Base-by-base conservation (phyloP, 2,797 vertebrate genomes). In the Sciurus carolinensis region DNA sequence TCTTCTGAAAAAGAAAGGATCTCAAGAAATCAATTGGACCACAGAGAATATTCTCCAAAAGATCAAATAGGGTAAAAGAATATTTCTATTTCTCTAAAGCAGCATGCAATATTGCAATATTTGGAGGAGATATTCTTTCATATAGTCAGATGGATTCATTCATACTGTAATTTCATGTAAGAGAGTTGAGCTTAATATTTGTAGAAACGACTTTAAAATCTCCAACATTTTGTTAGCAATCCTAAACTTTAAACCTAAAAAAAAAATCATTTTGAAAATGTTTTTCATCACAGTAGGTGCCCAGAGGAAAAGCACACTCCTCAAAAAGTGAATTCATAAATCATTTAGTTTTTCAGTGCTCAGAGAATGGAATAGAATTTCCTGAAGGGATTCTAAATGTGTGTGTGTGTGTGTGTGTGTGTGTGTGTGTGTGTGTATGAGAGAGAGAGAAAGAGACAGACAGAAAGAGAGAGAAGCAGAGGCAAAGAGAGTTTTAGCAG, bases 11-110 rank as follows among this genome's bases (percentile, higher is more conserved):
- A 94, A 96, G 92, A 94, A 93, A 96, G n/a, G 73, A 94, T 94
- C 62, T 66, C 97, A 82, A 97, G 89, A 98, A 97, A 98, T 98
- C 97, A 97, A 98, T 97, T 97, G 97, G 75, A 36, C 95, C 81
- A 93, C 3, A 87, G 94, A 98, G 97, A 98, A 95, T 97, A 96
- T 86, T 92, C 10, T 93, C 91, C 44, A 82, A 81, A 80, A 42
- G 5, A 95, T 95, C 86, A 97, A 88, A 97, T 73, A 90, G 52
- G 69, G 6, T 2, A 95, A 96, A 97, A 50, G 28, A 54, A 73
- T 73, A 12, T 76, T 96, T 97, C 97, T 96, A 15, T 86, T 94
- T 89, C 66, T 87, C 7, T n/a, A 93, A 91, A 93, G 84, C 81
- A 80, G 7, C 64, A 91, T 92, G 64, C 13, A 83, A 90, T 91